These are phyloP conservation scores for Maconellicoccus hirsutus DNA, from an alignment of 1,140 invertebrate species.

Conservation along the genomic window DNA sequence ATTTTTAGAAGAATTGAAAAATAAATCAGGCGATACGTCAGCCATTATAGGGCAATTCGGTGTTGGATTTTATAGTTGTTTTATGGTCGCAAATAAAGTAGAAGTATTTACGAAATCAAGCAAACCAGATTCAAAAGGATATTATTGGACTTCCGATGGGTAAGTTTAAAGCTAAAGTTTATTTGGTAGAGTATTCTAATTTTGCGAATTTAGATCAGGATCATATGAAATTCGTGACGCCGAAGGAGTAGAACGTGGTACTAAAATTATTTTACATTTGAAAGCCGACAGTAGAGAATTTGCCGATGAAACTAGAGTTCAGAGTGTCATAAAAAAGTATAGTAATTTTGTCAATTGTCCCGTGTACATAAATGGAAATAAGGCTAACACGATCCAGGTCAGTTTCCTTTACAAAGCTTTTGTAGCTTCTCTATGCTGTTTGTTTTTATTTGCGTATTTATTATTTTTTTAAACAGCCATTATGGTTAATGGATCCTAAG, in stretches of 20 bases:
- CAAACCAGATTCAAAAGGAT: constrained; percentile 85
- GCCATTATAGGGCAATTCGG: constrained; percentile 69
- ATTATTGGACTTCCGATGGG: constrained; percentile 68
- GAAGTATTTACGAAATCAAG: constrained; percentile 70
- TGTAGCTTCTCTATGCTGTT: constrained; percentile 22
- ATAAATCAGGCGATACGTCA: not conserved
- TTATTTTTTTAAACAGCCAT: constrained; percentile 47
- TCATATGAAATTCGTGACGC: constrained; percentile 79
- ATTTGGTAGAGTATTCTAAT: constrained; percentile 15
- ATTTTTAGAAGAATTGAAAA: not conserved
- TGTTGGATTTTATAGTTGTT: constrained; percentile 91
- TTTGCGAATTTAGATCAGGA: constrained; percentile 52
- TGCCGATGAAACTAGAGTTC: constrained; percentile 71
- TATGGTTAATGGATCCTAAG: constrained; percentile 89
- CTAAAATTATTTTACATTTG: constrained; percentile 84
- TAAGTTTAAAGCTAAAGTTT: constrained; percentile 39
- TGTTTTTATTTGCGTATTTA: not conserved
- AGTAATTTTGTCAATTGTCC: constrained; percentile 93
- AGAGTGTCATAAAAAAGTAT: constrained; percentile 84
- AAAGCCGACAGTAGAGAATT: constrained; percentile 79
- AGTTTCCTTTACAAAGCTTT: constrained; percentile 24
- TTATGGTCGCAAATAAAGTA: constrained; percentile 77
- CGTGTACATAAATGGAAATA: constrained; percentile 79
- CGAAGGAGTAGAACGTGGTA: constrained; percentile 71
- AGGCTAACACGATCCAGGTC: constrained; percentile 71